Evolutionary conservation across 2,113 vertebrate genomes (phyloP), one percentile per base, ranked within the genome.

Genomic region (Sterrhoptilus dennistouni): DNA sequence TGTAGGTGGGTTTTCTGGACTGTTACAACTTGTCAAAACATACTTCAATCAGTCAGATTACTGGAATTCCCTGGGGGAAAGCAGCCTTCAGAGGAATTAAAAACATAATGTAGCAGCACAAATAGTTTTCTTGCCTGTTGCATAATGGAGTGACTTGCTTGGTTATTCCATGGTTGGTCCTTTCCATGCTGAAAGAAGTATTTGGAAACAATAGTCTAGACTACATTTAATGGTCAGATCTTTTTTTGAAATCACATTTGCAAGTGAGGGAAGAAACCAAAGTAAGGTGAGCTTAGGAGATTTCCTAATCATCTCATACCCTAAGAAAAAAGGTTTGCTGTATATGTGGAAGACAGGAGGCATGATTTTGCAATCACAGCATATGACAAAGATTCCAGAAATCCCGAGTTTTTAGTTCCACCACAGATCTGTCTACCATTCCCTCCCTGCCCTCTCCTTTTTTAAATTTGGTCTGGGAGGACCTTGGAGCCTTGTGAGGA

Each of bases 1-100:
- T 17, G 33, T 82, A 94, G 95, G 83, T 96, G 79, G 61, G 69
- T 97, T 96, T 96, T 94, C 76, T 90, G 56, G 66, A 76, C 90
- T 93, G 95, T 96, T 94, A 6, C 5, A 89, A 84, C 96, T 94
- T 90, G 92, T 96, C 90, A 92, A 96, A 93, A 84, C 74, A 84
- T n/a, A 92, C 75, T 96, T 96, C 85, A 89, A 4, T 96, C 84
- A 87, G 88, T 78, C 72, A 85, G 27, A 80, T 92, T 94, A 92
- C 95, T 95, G 96, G 83, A 96, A 96, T 96, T 90, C 93, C 92
- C 93, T 95, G 72, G 76, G 89, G 93, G 71, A 90, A 93, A 45
- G 74, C 61, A 93, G 90, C 49, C 69, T 96, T 86, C 84, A 93
- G 76, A 96, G 76, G 60, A 94, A 89, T 83, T 91, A 89, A 92